Percentiles rank a stretch among this genome's conserved stretches.
These are phyloP conservation scores for Pontoporia blainvillei DNA, from an alignment of 2,113 vertebrate species.

Conservation along the genomic window DNA sequence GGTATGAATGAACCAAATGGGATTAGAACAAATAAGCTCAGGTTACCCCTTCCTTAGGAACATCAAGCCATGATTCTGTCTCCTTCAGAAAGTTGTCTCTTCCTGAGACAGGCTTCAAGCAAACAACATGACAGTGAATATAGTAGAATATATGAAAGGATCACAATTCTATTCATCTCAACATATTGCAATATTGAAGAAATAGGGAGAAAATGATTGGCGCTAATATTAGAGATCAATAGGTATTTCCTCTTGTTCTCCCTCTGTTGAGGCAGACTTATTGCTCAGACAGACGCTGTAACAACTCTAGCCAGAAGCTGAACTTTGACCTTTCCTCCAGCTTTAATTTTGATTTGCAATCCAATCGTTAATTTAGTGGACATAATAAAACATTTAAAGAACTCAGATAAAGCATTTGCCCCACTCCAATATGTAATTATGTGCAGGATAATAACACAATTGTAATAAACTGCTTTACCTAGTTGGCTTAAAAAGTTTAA, in stretches of 20 bases:
- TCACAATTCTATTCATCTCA: background rate
- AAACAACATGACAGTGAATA: background rate
- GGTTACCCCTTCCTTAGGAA: background rate
- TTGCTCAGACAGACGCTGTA: background rate
- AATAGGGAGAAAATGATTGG: background rate
- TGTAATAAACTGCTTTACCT: constrained; percentile 21
- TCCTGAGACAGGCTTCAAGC: background rate
- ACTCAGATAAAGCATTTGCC: constrained; percentile 19
- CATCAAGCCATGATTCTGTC: background rate
- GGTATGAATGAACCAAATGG: background rate
- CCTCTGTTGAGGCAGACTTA: background rate
- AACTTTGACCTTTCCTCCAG: constrained; percentile 49
- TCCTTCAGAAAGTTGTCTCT: background rate
- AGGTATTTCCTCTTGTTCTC: background rate
- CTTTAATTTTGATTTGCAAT: constrained; percentile 34
- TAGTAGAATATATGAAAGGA: background rate
- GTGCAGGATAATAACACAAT: constrained; percentile 1
- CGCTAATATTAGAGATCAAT: background rate
- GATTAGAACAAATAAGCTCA: background rate
- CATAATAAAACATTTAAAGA: constrained; percentile 37
- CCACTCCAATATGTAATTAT: constrained; percentile 17
- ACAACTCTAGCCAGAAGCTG: constrained; percentile 24
- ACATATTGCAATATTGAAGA: background rate
- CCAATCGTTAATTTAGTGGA: constrained; percentile 32
- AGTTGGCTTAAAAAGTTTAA: constrained; percentile 42